Evolutionary conservation across 2,113 vertebrate species (phyloP).

Genomic region (Terrapene triunguis): DNA sequence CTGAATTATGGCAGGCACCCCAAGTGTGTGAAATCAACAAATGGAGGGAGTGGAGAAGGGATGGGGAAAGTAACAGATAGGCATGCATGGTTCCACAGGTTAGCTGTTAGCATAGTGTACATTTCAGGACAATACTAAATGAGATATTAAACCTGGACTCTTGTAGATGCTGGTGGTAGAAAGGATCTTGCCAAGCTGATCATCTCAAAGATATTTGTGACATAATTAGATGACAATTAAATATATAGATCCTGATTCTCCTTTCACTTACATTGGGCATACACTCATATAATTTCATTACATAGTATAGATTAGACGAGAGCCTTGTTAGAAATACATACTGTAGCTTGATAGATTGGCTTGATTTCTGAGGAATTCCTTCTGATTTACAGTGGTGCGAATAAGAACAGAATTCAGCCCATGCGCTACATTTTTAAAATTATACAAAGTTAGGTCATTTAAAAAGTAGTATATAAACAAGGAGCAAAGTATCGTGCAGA

Average conservation of each 20-base stretch:
- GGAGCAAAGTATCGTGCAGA: constrained; percentile 4
- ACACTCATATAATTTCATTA: background rate
- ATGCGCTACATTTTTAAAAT: background rate
- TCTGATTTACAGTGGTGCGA: background rate
- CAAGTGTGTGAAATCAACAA: background rate
- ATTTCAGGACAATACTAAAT: constrained; percentile 1
- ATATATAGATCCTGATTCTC: constrained; percentile 26
- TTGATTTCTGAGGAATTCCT: background rate
- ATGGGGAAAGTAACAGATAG: background rate
- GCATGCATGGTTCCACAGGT: background rate
- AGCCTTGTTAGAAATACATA: background rate
- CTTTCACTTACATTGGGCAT: background rate
- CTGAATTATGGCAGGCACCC: background rate
- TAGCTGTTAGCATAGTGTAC: background rate
- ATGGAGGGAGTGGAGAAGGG: background rate
- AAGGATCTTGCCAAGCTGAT: background rate
- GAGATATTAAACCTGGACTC: background rate
- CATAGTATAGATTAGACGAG: background rate
- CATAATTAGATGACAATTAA: background rate
- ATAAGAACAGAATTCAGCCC: background rate
- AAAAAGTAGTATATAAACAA: constrained; percentile 1
- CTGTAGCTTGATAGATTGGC: background rate
- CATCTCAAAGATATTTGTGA: background rate
- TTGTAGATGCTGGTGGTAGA: background rate
- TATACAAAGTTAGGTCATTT: background rate